Evolutionary conservation across 2,797 vertebrate species (phyloP).

Genomic region (Poeciliopsis turneri): DNA sequence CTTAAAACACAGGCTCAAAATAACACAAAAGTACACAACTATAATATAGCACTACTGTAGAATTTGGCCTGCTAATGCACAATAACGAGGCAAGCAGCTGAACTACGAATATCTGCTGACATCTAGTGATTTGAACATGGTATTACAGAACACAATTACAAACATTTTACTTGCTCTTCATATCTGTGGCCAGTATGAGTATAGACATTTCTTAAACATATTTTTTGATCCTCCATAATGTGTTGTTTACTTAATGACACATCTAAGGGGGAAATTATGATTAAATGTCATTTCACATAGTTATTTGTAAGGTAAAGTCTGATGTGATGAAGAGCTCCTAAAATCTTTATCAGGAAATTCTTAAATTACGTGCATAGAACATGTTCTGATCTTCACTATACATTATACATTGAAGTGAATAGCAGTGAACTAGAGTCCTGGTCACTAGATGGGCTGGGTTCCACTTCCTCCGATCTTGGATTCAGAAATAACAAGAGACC

Average conservation of each 20-base stretch:
- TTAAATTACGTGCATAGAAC: neutral
- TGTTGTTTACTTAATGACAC: neutral
- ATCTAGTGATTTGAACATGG: constrained; percentile 59
- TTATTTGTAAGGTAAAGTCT: neutral
- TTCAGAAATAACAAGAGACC: neutral
- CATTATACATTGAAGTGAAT: neutral
- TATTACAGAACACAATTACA: constrained; percentile 16
- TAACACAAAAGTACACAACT: neutral
- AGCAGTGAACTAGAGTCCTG: neutral
- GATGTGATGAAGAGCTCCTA: neutral
- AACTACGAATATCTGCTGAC: constrained; percentile 57
- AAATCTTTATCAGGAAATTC: neutral
- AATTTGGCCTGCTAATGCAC: constrained; percentile 2
- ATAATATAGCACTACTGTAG: neutral
- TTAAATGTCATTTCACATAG: neutral
- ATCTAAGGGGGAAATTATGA: neutral
- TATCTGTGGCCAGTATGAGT: neutral
- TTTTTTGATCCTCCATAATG: neutral
- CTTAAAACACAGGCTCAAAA: constrained; percentile 6
- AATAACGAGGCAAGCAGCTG: neutral
- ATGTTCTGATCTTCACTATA: neutral
- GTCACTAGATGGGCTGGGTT: neutral
- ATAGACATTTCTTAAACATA: neutral
- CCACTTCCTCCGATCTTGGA: neutral
- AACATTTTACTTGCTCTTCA: neutral